Evolutionary conservation across 2,797 vertebrate species (phyloP).

Genomic region (Spea hammondii): DNA sequence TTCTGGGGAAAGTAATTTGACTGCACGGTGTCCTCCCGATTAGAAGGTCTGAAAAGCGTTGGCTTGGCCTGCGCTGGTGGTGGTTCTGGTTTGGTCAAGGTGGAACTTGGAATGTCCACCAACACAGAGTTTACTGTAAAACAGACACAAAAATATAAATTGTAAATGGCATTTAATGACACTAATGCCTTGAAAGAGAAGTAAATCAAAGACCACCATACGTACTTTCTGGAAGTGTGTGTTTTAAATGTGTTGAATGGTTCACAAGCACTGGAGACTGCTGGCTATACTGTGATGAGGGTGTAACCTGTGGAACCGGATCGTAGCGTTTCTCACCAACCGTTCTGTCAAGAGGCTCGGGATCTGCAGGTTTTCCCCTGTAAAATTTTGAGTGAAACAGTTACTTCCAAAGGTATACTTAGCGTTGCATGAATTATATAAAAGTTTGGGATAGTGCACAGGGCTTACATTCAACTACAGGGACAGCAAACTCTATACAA

Average conservation of each 20-base stretch:
- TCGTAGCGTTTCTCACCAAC: constrained; percentile 88
- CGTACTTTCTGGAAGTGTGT: constrained; percentile 81
- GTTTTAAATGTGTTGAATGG: constrained; percentile 79
- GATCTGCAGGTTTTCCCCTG: constrained; percentile 76
- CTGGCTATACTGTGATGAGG: constrained; percentile 82
- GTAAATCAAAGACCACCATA: not conserved
- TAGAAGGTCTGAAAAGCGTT: constrained; percentile 73
- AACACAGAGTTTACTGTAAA: constrained; percentile 77
- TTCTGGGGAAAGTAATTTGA: constrained; percentile 83
- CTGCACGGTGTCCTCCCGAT: constrained; percentile 81
- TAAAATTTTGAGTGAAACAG: constrained; percentile 44
- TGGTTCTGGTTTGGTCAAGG: constrained; percentile 80
- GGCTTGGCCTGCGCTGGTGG: constrained; percentile 70
- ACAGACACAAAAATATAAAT: constrained; percentile 31
- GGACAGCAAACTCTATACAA: constrained; percentile 54
- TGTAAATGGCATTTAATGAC: not conserved
- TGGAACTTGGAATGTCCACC: constrained; percentile 73
- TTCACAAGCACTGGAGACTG: constrained; percentile 64
- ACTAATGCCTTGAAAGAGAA: not conserved
- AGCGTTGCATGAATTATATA: not conserved
- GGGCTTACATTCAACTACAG: constrained; percentile 20
- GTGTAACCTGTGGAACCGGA: constrained; percentile 75
- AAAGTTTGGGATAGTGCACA: constrained; percentile 5
- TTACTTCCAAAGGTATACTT: not conserved
- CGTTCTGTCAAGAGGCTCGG: constrained; percentile 79